These are phyloP conservation scores for Balanococcus diminutus DNA, from an alignment of 2,888 invertebrate genomes.

Conservation along the genomic window DNA sequence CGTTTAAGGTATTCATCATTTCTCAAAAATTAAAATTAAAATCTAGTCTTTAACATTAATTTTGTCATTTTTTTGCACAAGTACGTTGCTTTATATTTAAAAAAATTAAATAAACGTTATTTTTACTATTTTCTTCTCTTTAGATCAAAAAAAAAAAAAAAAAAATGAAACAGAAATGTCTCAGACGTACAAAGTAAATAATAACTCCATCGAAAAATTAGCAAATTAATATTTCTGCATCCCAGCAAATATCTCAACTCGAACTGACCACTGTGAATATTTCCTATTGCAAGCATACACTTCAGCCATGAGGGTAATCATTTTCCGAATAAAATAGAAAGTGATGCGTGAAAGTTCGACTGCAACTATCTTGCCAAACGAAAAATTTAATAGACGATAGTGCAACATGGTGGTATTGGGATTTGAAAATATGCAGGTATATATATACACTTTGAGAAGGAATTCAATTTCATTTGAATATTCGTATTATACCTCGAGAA, in stretches of 20 bases:
- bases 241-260: not conserved
- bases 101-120: too few species aligned
- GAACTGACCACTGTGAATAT: not conserved
- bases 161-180: too few species aligned
- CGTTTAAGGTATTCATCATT: too few species aligned
- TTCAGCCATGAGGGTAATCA: constrained; percentile 9
- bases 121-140: too few species aligned
- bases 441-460: not conserved
- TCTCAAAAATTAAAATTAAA: too few species aligned
- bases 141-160: too few species aligned
- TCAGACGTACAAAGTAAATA: too few species aligned
- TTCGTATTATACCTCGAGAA: not conserved
- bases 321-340: constrained; percentile 30
- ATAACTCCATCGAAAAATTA: too few species aligned
- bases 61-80: too few species aligned
- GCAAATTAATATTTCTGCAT: not conserved
- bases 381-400: not conserved
- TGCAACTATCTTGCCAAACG: not conserved
- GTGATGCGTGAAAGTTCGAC: not conserved
- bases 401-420: constrained; percentile 8
- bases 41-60: too few species aligned
- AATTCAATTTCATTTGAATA: not conserved
- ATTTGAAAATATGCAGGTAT: constrained; percentile 31
- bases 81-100: too few species aligned
- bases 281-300: not conserved